Evolutionary conservation across 2,888 invertebrate genomes (phyloP), one percentile per base, ranked within the genome.

Genomic region (Chironomus riparius): DNA sequence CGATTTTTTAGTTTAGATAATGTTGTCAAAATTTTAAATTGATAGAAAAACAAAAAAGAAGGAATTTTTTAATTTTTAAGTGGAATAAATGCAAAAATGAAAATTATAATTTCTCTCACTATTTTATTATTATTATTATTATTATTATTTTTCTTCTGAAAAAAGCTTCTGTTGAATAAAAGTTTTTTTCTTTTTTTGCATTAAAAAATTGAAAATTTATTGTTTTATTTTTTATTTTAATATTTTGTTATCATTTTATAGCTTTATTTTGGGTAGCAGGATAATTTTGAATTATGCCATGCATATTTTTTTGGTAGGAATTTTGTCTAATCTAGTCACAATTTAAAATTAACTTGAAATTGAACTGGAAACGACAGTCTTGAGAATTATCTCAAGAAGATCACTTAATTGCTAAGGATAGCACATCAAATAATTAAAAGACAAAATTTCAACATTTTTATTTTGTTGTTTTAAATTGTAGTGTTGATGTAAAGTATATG

Each of bases 131-230:
- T 24, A 28, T 38, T 38, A 28, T 50, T 24, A 61, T 50, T 28
- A 62, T 69, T 69, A 75, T 69, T 65, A 68, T 69, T 76, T 75
- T 76, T 28, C 13, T 56, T 28, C 28, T 69, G 69, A 69, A 73
- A 73, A 76, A 68, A 47, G 68, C 69, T 76, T 68, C 69, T 76
- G 76, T 69, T 69, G 50, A 76, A 76, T 69, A 76, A 76, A 76
- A 76, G 56, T 50, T 69, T 74, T 65, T 75, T 69, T 56, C 38
- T 69, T 69, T 56, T 56, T 56, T 76, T 76, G 48, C 48, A 76
- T 38, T 38, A 38, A 38, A 38, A 28, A 76, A 69, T 76, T 28
- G 38, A 69, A 50, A 68, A 69, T 21, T 70, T 70, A 21, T 50
- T 70, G 4, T 56, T 22, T 76, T 69, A 61, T 76, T 76, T 61